Evolutionary conservation across 1,140 invertebrate genomes (phyloP), one percentile per base, ranked within the genome.

Genomic region (Pseudomyrmex flavicornis): DNA sequence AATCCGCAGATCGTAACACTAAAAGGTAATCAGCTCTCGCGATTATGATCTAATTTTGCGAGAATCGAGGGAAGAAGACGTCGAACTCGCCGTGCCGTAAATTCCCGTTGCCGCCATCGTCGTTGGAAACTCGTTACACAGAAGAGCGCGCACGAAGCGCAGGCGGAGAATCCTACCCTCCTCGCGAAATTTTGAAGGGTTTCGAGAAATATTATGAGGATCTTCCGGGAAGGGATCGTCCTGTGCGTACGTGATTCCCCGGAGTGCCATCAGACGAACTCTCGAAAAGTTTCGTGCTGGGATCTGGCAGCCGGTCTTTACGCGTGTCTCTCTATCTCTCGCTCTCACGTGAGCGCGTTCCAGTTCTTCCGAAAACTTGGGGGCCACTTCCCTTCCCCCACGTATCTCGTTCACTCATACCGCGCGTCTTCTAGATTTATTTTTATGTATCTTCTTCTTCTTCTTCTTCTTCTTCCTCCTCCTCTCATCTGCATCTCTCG

Each of bases 141-240:
- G 74, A 75, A 58, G 20, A 48, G 61, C 12, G 35, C 44, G 46
- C 56, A 48, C 17, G 22, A 35, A 35, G n/a, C 46, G 76, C 2
- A 26, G 65, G 65, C n/a, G 69, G 65, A 44, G 75, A 86, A 84
- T 84, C 56, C 74, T 59, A 26, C 58, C 70, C 26, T 35, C 35
- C 35, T 35, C 48, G 44, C 44, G 73, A 72, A 88, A 85, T 88
- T 88, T 82, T 52, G 83, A 79, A 66, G 86, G 86, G 69, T 83
- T 85, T 79, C 74, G 26, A 75, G 74, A 75, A 88, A 88, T 83
- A 88, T 88, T 85, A 88, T 77, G 77, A 88, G 83, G 84, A 88
- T 85, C 66, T 62, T 22, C 66, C 44, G 35, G 48, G 35, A 35
- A 44, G 48, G 44, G n/a, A 56, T 56, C 68, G 48, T 75, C 56